Percentiles rank a stretch among this genome's conserved stretches.
Conservation (phyloP, 2,888 invertebrate genomes). For the Teinopalpus imperialis region DNA sequence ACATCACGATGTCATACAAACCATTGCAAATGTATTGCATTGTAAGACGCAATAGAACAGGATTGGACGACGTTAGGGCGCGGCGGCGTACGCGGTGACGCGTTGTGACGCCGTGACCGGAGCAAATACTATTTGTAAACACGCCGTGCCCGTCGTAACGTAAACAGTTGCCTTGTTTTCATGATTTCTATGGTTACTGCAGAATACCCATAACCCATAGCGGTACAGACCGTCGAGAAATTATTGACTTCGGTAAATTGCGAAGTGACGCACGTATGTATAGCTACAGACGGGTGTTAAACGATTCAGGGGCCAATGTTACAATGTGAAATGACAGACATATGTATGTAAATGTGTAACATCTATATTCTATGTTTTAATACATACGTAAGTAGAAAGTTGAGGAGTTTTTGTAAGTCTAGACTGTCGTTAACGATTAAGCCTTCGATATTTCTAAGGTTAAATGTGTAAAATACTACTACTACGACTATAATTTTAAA, state of each 20-base stretch:
- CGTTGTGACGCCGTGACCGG: slow-evolving; percentile 41
- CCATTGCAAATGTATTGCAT: slow-evolving; percentile 34
- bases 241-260: too few species aligned
- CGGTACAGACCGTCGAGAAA: not conserved
- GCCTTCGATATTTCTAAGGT: too few species aligned
- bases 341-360: too few species aligned
- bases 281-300: not conserved
- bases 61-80: slow-evolving; percentile 47
- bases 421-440: too few species aligned
- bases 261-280: too few species aligned
- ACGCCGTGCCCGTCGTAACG: slow-evolving; percentile 50
- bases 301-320: not conserved
- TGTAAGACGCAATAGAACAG: slow-evolving; percentile 58
- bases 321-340: too few species aligned
- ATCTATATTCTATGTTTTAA: too few species aligned
- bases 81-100: slow-evolving; percentile 36
- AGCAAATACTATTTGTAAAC: slow-evolving; percentile 78
- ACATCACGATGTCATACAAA: slow-evolving; percentile 7
- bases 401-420: too few species aligned
- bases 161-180: slow-evolving; percentile 70
- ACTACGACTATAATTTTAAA: too few species aligned
- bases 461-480: too few species aligned
- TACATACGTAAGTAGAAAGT: too few species aligned
- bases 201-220: slow-evolving; percentile 1
- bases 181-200: slow-evolving; percentile 52